A percentile compares a stretch with the other conserved stretches of the same genome.
Evolutionary conservation across 2,888 invertebrate genomes (phyloP).

Genomic region (Pyrrhosoma nymphula): DNA sequence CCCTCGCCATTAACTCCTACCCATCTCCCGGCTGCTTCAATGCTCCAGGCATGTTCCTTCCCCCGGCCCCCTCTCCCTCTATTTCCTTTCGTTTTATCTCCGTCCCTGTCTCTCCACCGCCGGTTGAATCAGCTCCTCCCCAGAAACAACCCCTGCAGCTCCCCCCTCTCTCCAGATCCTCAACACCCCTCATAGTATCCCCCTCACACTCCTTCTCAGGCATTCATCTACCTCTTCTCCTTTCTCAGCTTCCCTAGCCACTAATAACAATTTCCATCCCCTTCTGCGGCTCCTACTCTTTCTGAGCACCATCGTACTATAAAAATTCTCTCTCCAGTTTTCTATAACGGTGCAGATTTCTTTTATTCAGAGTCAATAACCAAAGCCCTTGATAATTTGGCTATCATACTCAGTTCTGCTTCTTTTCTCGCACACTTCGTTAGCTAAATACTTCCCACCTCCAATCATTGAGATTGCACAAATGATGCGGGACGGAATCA

Average conservation of each 20-base stretch:
- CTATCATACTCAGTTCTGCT: too few species aligned
- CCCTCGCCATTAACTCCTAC: slow-evolving; percentile 25
- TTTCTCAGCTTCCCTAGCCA: background rate
- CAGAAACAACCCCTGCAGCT: background rate
- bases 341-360: too few species aligned
- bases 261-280: too few species aligned
- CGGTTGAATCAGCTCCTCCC: background rate
- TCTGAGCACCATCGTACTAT: too few species aligned
- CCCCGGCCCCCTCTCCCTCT: background rate
- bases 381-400: too few species aligned
- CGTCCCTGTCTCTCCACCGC: background rate
- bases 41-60: background rate
- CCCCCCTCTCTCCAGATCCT: background rate
- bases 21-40: slow-evolving; percentile 6
- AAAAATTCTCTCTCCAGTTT: too few species aligned
- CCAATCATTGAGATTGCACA: too few species aligned
- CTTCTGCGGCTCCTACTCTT: too few species aligned
- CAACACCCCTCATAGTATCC: background rate
- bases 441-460: too few species aligned
- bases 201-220: background rate
- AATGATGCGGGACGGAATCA: too few species aligned
- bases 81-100: background rate
- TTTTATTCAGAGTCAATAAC: too few species aligned
- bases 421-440: too few species aligned
- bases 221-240: background rate